Conservation (phyloP, 2,113 vertebrate species). For the Alexandromys fortis region DNA sequence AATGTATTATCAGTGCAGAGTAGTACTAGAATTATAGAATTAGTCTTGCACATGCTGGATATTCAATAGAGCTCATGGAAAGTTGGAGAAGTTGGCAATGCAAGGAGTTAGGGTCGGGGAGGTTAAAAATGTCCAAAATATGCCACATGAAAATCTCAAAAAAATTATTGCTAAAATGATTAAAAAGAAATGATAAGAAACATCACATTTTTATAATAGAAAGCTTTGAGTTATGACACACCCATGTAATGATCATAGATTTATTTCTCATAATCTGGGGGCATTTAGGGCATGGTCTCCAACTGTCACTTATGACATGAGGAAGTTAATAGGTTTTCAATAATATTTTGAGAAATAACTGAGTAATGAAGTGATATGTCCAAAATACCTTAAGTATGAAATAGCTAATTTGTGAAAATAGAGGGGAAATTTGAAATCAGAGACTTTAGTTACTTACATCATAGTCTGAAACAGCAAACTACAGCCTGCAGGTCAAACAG, state of each 20-base stretch:
- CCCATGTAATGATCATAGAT: neutral
- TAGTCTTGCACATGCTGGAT: neutral
- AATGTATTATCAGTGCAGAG: neutral
- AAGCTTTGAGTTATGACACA: neutral
- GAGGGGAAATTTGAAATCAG: neutral
- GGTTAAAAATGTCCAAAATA: neutral
- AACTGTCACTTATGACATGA: neutral
- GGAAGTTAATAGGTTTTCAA: neutral
- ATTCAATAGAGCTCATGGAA: neutral
- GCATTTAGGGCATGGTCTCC: neutral
- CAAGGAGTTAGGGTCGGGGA: neutral
- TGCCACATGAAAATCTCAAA: neutral
- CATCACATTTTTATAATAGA: neutral
- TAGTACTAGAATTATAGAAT: neutral
- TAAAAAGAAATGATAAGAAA: neutral
- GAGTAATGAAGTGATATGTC: neutral
- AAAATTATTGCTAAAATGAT: neutral
- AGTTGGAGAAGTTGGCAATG: neutral
- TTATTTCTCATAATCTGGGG: neutral
- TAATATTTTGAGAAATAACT: neutral
- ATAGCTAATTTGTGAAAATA: neutral
- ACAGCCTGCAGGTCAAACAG: neutral
- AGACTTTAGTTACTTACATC: neutral
- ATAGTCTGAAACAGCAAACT: neutral
- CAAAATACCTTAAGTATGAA: neutral